Percentiles rank a stretch among this genome's conserved stretches.
phyloP scores from a whole-genome alignment of 2,113 vertebrate genomes.

The Gavialis gangeticus region DNA sequence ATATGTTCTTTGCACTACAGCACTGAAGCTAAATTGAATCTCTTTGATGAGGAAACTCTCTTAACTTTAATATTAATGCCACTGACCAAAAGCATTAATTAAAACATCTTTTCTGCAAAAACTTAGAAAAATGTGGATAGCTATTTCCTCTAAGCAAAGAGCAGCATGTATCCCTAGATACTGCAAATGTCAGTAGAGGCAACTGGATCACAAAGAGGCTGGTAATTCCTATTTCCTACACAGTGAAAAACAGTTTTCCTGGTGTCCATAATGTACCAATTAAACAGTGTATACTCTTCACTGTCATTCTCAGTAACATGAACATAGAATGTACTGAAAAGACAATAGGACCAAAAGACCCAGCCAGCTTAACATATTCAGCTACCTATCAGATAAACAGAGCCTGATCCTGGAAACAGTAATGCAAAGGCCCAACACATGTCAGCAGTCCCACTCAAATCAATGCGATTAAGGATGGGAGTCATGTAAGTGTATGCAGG shows the following conservation, averaged over 20 bases:
- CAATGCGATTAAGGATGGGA: background rate
- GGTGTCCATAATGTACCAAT: background rate
- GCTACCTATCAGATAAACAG: background rate
- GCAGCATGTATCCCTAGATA: background rate
- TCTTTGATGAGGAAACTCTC: slow-evolving; percentile 32
- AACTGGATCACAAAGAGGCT: background rate
- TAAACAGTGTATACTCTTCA: background rate
- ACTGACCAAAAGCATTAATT: background rate
- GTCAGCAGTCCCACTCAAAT: background rate
- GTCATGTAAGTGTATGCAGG: accelerated
- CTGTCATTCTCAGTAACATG: background rate
- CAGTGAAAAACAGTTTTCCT: background rate
- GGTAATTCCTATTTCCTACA: background rate
- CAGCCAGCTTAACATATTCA: accelerated
- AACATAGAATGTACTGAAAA: background rate
- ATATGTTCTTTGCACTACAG: slow-evolving; percentile 64
- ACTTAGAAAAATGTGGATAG: background rate
- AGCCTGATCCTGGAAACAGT: background rate
- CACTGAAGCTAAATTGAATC: slow-evolving; percentile 52
- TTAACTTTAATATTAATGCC: slow-evolving; percentile 28
- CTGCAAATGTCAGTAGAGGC: background rate
- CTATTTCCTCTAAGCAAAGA: background rate
- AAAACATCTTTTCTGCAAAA: background rate
- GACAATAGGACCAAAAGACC: background rate
- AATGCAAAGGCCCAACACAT: accelerated